Evolutionary conservation across 2,113 vertebrate genomes (phyloP), one percentile per base, ranked within the genome.

Genomic region (Pelobates fuscus): DNA sequence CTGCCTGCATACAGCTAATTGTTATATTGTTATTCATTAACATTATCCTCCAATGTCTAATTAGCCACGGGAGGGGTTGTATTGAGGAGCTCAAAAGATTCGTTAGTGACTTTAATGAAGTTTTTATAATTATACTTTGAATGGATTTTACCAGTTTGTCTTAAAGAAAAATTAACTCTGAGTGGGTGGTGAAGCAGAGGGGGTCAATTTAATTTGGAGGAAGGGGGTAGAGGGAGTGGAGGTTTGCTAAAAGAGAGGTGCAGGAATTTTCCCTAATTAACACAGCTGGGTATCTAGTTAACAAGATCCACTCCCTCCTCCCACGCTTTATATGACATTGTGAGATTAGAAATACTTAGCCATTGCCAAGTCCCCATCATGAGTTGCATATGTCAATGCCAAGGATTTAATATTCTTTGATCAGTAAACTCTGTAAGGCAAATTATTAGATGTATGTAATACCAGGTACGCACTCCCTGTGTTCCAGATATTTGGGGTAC

Each of bases 71-170:
- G 55, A 67, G 63, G 72, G 63, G 49, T 32, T 58, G 63, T 55
- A 23, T 44, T 30, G 63, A 29, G 63, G 83, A 84, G 85, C 65
- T 44, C 3, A 24, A 54, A 67, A 68, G 62, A 77, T 89, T 88
- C 85, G 89, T 84, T 89, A 83, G 88, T 49, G 80, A 90, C 86
- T 84, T 81, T 91, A 91, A 92, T 91, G 88, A 90, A 90, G 91
- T 90, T 91, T 90, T 90, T 89, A 86, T 91, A 90, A 92, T 91
- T 89, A 89, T 91, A 89, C 89, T 91, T 91, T 90, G 29, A 25
- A 52, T 68, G 59, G 64, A 91, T 91, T 82, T 64, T 82, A 65
- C 84, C 88, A 87, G 86, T 91, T 67, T 60, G 52, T 60, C 88
- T 91, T 89, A 85, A 89, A 84, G 86, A 85, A 82, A 84, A 86